Percentiles rank a stretch among this genome's conserved stretches.
Evolutionary conservation across 2,888 invertebrate genomes (phyloP).

Genomic region (Campoplex capitator): DNA sequence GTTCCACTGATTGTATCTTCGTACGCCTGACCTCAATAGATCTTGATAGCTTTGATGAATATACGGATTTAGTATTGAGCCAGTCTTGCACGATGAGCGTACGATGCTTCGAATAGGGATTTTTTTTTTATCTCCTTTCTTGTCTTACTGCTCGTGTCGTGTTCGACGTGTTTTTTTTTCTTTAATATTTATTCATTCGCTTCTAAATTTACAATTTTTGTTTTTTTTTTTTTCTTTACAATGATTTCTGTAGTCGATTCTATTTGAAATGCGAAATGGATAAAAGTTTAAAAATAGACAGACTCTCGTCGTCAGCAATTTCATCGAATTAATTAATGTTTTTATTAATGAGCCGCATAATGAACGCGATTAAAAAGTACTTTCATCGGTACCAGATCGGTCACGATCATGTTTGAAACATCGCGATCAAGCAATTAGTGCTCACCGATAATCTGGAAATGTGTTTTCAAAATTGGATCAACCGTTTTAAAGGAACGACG

Average conservation of each 20-base stretch:
- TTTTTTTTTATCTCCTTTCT: background rate
- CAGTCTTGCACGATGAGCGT: background rate
- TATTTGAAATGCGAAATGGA: background rate
- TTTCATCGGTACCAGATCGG: background rate
- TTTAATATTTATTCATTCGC: background rate
- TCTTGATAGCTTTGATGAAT: background rate
- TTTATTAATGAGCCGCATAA: background rate
- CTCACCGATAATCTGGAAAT: background rate
- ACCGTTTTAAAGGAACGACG: no score
- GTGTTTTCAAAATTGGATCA: background rate
- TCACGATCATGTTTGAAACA: background rate
- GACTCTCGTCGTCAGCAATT: background rate
- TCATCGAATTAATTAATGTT: background rate
- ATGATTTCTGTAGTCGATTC: background rate
- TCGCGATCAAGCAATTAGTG: no score
- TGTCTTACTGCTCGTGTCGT: background rate
- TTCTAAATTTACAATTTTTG: background rate
- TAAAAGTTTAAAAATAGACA: background rate
- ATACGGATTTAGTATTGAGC: background rate
- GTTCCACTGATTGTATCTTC: constrained; percentile 1
- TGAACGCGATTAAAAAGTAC: background rate
- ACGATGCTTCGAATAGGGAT: background rate
- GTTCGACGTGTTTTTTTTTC: background rate
- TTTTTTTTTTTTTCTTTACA: background rate
- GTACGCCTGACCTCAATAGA: background rate